Conservation (phyloP, 2,888 invertebrate genomes). For the Lasioglossum malachurum region DNA sequence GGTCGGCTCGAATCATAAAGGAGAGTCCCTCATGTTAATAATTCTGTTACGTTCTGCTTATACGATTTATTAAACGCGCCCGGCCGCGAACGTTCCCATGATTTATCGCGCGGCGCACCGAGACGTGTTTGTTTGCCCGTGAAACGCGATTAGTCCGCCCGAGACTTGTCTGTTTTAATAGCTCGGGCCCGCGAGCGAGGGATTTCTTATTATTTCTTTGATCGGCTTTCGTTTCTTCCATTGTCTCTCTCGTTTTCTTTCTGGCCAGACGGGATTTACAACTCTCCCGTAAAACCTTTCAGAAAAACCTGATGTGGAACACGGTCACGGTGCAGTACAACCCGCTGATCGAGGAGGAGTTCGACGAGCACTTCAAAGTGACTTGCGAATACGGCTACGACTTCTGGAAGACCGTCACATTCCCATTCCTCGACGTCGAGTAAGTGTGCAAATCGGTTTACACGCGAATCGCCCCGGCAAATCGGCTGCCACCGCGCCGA, state of each 20-base stretch:
- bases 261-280: neutral
- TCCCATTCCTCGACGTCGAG: slow-evolving; percentile 97
- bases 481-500: neutral
- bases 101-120: slow-evolving; percentile 24
- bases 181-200: neutral
- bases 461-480: neutral
- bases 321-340: slow-evolving; percentile 98
- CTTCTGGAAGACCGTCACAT: slow-evolving; percentile 98
- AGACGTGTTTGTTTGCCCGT: neutral
- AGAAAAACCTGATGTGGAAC: slow-evolving; percentile 99
- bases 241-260: neutral
- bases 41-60: slow-evolving; percentile 39
- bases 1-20: slow-evolving; percentile 18
- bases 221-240: neutral
- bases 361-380: slow-evolving; percentile 97
- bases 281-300: slow-evolving; percentile 67
- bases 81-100: neutral
- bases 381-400: slow-evolving; percentile 98
- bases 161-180: neutral
- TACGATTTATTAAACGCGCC: slow-evolving; percentile 38
- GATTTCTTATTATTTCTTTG: neutral
- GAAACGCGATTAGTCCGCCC: slow-evolving; percentile 19
- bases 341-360: slow-evolving; percentile 96
- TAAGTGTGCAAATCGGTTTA: slow-evolving; percentile 86
- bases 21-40: slow-evolving; percentile 27